Percentiles rank a stretch among this genome's conserved stretches.
Evolutionary conservation across 2,113 vertebrate species (phyloP).

Genomic region (Phylloscopus whistleri): DNA sequence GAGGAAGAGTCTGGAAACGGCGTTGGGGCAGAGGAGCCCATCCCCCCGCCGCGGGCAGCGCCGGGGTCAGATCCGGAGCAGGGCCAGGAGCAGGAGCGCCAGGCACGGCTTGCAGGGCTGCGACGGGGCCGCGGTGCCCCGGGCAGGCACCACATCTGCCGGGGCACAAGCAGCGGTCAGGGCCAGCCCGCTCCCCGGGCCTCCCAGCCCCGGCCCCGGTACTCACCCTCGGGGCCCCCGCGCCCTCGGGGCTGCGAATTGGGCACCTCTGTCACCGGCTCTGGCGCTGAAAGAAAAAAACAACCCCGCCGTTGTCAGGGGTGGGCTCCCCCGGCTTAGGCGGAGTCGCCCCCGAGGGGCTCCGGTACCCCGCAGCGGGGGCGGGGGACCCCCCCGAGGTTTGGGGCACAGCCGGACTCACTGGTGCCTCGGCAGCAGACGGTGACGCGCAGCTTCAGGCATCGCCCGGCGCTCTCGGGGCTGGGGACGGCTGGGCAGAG

Average conservation of each 20-base stretch:
- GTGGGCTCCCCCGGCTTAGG: not conserved
- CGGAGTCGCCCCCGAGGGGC: not conserved
- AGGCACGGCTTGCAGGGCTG: not conserved
- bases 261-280: conserved; percentile 19
- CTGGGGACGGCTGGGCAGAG: conserved; percentile 64
- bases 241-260: conserved; percentile 41
- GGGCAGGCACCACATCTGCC: not conserved
- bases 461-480: conserved; percentile 61
- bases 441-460: conserved; percentile 69
- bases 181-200: fast-evolving
- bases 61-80: conserved; percentile 37
- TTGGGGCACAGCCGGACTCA: conserved; percentile 34
- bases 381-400: not conserved
- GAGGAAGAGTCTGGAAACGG: not conserved
- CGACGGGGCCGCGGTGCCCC: not conserved
- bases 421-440: conserved; percentile 73
- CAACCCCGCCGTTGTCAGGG: not conserved
- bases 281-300: not conserved
- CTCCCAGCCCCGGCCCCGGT: fast-evolving
- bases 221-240: not conserved
- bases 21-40: not conserved
- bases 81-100: not conserved
- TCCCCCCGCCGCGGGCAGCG: not conserved
- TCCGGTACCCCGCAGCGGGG: too few relatives aligned
- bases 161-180: not conserved